Evolutionary conservation across 1,140 invertebrate species (phyloP), one percentile per base, ranked within the genome.

Genomic region (Stegodyphus mimosarum): DNA sequence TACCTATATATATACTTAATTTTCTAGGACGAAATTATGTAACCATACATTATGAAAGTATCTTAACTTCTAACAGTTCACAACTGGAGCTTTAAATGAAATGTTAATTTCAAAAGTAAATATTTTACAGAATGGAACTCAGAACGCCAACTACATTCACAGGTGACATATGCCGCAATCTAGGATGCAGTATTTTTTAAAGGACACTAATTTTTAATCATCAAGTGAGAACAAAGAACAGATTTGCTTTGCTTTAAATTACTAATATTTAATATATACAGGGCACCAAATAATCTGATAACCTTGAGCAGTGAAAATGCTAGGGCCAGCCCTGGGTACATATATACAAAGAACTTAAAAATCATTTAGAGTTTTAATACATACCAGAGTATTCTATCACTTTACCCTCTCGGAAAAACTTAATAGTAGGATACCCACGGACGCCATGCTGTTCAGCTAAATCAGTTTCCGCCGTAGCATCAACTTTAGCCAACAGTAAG

Each of bases 391-490:
- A 99, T 84, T 98, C 96, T 86, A 94, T 92, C 48, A 94, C 92
- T 75, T 91, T 92, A 86, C 97, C 97, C 87, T 95, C 95, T 86
- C 94, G 94, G 94, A 98, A 99, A 93, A 99, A 99, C 90, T 99
- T 99, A 60, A 99, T 92, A 0, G 99, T 99, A 49, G 99, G 99
- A 90, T 99, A 99, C 64, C 98, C 98, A 88, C 94, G 92, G 48
- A 99, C 94, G 87, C 93, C 93, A 90, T 95, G 95, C 89, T 95
- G 93, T 89, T 98, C 96, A 76, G 96, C 97, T 17, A 99, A 92
- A 83, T 96, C 94, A 73, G 93, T 93, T 90, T 99, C 95, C 88
- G 96, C 93, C 7, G 98, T 99, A 77, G 98, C 98, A 92, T 99
- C 99, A 87, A 99, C 96, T 91, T 99, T 99, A 70, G 92, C 99